Base-by-base conservation (phyloP, 2,113 vertebrate species). In the Sinocyclocheilus maitianheensis region DNA sequence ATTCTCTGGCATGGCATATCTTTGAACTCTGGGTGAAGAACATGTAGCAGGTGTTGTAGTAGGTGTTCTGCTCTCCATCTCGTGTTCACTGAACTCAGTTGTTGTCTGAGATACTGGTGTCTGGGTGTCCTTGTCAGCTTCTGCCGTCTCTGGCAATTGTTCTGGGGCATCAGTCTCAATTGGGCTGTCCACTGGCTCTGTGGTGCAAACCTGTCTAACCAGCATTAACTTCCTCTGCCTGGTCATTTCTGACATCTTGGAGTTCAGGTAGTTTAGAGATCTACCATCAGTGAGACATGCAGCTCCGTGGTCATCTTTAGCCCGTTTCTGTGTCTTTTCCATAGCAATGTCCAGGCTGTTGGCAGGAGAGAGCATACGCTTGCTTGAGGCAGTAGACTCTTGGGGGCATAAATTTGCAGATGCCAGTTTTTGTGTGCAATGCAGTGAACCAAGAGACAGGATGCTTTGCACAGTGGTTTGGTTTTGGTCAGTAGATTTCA, bases 311-410 rank as follows among this genome's bases (percentile, higher is more conserved):
- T 99, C 98, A 90, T 99, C 98, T 91, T 99, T 99, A 53, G 97
- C 97, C 13, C 98, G 95, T 83, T 99, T 99, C 48, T 99, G 98
- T 58, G 99, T 97, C 87, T 99, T 99, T 89, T 99, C 98, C 98
- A 99, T 99, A 90, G 98, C 98, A 87, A 99, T 99, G 91, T 99
- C 98, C 90, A 99, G 94, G 89, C 98, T 99, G 89, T 99, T 99
- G 82, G 98, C 98, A 81, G 98, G 98, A 12, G 98, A 99, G 71
- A 99, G 94, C 98, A 99, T 99, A 79, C 98, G 95, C 90, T 99
- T 99, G 89, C 97, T 99, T 13, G 98, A 98, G 60, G 96, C 96
- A 77, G 96, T 95, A 87, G 96, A 94, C 89, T 99, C 98, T 74
- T 99, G 98, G 0, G 97, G 97, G 83, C 96, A 97, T 4, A 99